These are phyloP conservation scores for Pelodytes ibericus DNA, from an alignment of 2,797 vertebrate species.

Conservation along the genomic window DNA sequence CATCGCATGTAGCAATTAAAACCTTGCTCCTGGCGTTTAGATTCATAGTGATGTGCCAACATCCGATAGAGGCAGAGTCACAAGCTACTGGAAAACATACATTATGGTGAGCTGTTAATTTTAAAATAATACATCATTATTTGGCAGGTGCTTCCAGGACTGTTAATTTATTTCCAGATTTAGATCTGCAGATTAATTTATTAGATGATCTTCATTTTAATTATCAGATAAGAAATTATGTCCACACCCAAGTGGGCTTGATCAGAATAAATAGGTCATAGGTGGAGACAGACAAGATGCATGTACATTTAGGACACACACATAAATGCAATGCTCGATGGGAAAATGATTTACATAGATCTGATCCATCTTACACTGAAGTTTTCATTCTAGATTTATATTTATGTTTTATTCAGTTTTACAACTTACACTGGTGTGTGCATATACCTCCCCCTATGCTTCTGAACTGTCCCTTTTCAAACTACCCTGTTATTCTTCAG, in stretches of 20 bases:
- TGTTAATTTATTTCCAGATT: constrained; percentile 64
- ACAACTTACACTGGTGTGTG: too few relatives aligned
- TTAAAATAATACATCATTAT: constrained; percentile 65
- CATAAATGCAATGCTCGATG: too few relatives aligned
- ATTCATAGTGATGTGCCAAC: constrained; percentile 65
- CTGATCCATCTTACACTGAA: too few relatives aligned
- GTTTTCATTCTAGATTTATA: too few relatives aligned
- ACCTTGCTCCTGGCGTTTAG: constrained; percentile 66
- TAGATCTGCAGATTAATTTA: constrained; percentile 48
- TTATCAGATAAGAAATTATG: constrained; percentile 34
- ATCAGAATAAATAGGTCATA: constrained; percentile 48
- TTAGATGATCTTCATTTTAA: constrained; percentile 51
- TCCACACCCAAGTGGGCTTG: constrained; percentile 47
- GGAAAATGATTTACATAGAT: too few relatives aligned
- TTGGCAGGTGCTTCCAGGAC: constrained; percentile 64
- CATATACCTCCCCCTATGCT: too few relatives aligned
- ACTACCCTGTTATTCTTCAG: too few relatives aligned
- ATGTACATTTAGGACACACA: constrained; percentile 14
- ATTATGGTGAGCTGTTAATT: constrained; percentile 65
- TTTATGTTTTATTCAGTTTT: too few relatives aligned
- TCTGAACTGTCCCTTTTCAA: too few relatives aligned
- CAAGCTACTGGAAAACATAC: constrained; percentile 61
- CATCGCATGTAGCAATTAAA: constrained; percentile 71
- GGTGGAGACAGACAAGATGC: constrained; percentile 41
- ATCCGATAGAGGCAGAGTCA: constrained; percentile 66